Evolutionary conservation across 2,888 invertebrate genomes (phyloP), one percentile per base, ranked within the genome.

Genomic region (Ornithoptera priamus): DNA sequence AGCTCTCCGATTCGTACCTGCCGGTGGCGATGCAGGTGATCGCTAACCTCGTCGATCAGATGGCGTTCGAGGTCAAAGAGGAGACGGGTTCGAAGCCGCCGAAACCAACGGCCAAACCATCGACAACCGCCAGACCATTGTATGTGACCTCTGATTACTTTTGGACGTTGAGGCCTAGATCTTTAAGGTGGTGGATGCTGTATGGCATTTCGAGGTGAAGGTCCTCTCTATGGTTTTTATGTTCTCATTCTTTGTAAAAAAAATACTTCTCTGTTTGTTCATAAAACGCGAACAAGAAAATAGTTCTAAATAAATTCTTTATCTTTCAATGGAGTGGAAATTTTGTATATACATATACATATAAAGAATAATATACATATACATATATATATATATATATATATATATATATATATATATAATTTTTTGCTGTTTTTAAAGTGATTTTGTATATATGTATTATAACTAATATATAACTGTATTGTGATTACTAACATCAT

Each of bases 21-120:
- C 95, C 95, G 1, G 95, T 95, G 0, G 93, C 94, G 0, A 95
- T 95, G 95, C 95, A 95, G 81, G 92, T 95, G 61, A 93, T 94
- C 68, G 94, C 94, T 0, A 93, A 94, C 75, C 83, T 94, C 24
- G 94, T 94, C 0, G 94, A 94, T 80, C 90, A 94, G 74, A 94
- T 94, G 94, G 93, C 94, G 8, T 94, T 89, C 78, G 94, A 94
- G 65, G 75, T 77, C 7, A 80, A 79, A 36, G 90, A 90, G 10
- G 88, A 90, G 78, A 83, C 82, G 75, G 87, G 72, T 57, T 15
- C 42, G 17, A 74, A 78, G 2, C 79, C 76, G 4, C 75, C 79
- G 2, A 73, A 73, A 15, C 71, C 68, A 6, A 74, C 80, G 18
- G 60, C 77, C 50, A 73, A 72, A 64, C 72, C 76, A 10, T 68